Evolutionary conservation across 2,797 vertebrate genomes (phyloP).

Genomic region (Gymnopithys bicolor): DNA sequence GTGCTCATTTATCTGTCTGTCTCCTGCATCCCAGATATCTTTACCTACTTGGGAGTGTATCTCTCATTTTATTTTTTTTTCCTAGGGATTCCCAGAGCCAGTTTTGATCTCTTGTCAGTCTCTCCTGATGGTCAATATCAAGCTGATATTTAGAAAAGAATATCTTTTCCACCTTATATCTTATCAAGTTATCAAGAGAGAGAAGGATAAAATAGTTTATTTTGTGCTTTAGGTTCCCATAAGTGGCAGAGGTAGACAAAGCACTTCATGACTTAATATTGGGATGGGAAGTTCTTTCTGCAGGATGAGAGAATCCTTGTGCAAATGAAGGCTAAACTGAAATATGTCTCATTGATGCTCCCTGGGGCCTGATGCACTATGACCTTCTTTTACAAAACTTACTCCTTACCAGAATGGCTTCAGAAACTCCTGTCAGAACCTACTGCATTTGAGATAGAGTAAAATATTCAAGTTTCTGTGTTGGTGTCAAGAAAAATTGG

Average conservation of each 20-base stretch:
- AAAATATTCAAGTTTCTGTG: neutral
- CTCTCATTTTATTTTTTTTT: neutral
- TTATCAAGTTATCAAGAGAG: neutral
- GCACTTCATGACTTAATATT: neutral
- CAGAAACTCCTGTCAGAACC: neutral
- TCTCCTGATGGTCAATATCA: neutral
- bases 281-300: neutral
- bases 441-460: neutral
- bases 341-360: neutral
- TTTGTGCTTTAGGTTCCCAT: neutral
- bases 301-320: neutral
- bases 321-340: neutral
- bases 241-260: neutral
- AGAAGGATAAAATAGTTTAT: neutral
- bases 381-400: neutral
- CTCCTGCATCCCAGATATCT: neutral
- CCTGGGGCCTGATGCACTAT: neutral
- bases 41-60: neutral
- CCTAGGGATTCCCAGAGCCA: neutral
- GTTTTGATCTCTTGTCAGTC: neutral
- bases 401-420: neutral
- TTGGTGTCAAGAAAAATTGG: neutral
- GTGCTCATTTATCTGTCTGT: neutral
- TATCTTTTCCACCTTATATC: neutral
- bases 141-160: neutral